Base-by-base conservation (phyloP, 2,113 vertebrate genomes). In the Apodemus speciosus region DNA sequence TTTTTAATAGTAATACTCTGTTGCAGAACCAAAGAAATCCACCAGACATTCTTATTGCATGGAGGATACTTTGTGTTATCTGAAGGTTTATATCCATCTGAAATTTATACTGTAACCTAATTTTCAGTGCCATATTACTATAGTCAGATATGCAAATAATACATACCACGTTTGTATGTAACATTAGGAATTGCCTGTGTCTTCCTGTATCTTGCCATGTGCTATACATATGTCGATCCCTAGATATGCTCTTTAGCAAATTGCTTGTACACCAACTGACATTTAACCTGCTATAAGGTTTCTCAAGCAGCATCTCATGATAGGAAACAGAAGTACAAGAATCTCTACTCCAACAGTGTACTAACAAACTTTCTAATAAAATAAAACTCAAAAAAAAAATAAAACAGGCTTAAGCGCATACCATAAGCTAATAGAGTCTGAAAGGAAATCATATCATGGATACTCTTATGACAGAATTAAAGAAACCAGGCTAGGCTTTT, bases 261-360 rank as follows among this genome's bases (percentile, higher is more conserved):
- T 84, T 62, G 53, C 15, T 72, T 79, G 21, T 46, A 86, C 6
- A 68, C 25, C 72, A 91, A 66, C 25, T 49, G 2, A 84, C 76
- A 92, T 88, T 95, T 95, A 85, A 71, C 69, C 27, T 85, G n/a
- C 32, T 71, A 64, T 23, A 75, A 75, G 40, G n/a, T 21, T 89
- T n/a, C 46, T 60, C 25, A 40, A 89, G 20, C 3, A 58, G 8
- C 18, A 38, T 89, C 35, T 83, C 4, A 73, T 13, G 72, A 58
- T 9, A 38, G 30, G 72, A 93, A 15, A 35, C 8, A 64, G 81
- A 84, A 84, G 40, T 84, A 13, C 60, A 84, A 20, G 40, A 9
- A 46, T 84, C 85, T 2, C 32, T 60, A 30, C 32, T 80, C 66
- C 56, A 91, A 95, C 91, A 49, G 69, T 69, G 8, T 43, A 49